These are phyloP conservation scores for Pogonus chalceus DNA, from an alignment of 1,140 invertebrate genomes.

Conservation along the genomic window DNA sequence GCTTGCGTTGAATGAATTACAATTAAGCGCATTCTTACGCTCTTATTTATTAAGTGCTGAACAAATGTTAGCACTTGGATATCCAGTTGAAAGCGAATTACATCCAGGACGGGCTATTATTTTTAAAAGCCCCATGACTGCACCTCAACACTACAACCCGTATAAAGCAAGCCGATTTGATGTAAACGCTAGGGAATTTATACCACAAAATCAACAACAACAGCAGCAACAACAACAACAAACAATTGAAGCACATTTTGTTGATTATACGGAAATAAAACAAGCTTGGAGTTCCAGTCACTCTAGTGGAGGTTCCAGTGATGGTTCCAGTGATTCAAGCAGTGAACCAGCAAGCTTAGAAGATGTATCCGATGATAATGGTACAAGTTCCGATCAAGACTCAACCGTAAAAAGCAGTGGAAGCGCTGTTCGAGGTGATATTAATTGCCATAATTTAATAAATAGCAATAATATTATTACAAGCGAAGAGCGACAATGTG, in stretches of 20 bases:
- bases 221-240: constrained; percentile 20
- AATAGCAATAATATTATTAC: constrained; percentile 31
- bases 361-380: constrained; percentile 19
- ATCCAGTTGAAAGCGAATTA: constrained; percentile 52
- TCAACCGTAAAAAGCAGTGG: constrained; percentile 30
- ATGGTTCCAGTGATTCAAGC: constrained; percentile 37
- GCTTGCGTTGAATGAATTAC: constrained; percentile 33
- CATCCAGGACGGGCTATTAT: constrained; percentile 51
- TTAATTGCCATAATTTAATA: no score
- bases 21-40: constrained; percentile 37
- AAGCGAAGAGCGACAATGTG: constrained; percentile 50
- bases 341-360: constrained; percentile 26
- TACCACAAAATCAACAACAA: constrained; percentile 40
- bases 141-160: constrained; percentile 19
- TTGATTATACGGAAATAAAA: constrained; percentile 8
- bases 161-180: constrained; percentile 34
- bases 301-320: constrained; percentile 33
- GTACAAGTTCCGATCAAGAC: constrained; percentile 43
- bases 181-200: constrained; percentile 54
- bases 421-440: not conserved
- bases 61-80: constrained; percentile 59
- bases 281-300: constrained; percentile 20
- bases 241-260: constrained; percentile 24
- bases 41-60: constrained; percentile 52
- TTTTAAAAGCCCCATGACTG: constrained; percentile 43